Base-by-base conservation (phyloP, 2,888 invertebrate genomes). In the Oligia latruncula region DNA sequence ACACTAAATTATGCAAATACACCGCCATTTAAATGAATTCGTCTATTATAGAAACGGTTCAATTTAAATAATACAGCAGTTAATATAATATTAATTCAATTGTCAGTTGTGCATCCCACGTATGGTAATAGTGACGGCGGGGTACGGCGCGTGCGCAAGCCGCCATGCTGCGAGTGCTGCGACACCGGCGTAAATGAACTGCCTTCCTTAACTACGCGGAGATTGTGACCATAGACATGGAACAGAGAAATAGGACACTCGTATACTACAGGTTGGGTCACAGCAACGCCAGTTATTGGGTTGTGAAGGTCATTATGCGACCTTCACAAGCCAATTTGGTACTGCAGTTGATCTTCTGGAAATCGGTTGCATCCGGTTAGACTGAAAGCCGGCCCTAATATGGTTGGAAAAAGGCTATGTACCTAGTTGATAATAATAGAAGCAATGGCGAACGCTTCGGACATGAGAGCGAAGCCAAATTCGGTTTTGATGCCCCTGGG, bases 61-160 rank as follows among this genome's bases (percentile, higher is more conserved):
- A 83, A 87, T 88, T 89, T 89, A 67, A 89, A 88, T 87, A 88
- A 87, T 85, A 90, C 74, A 85, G 74, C 85, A 85, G 81, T 82
- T 90, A 90, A 77, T 87, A 78, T 85, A 78, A 90, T 90, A 92
- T 93, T 93, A 93, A 94, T 93, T 93, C 93, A 93, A 93, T 93
- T 93, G 92, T 88, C 88, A 82, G 88, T 91, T 87, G 86, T 91
- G 71, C 92, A 80, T 83, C 94, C 94, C 93, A 94, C 95, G 94
- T 93, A 92, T 92, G 92, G 89, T 93, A 92, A 93, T 93, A 81
- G 89, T 87, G 90, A 91, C 92, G 91, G 91, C 91, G 89, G 91
- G 90, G 86, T 89, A 87, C 84, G 79, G 87, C 86, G 90, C 86
- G 89, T 86, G 89, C 88, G 84, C 79, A 76, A 40, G 90, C 86